Evolutionary conservation across 1,140 invertebrate genomes (phyloP), one percentile per base, ranked within the genome.

Genomic region (Caenorhabditis brenneri): DNA sequence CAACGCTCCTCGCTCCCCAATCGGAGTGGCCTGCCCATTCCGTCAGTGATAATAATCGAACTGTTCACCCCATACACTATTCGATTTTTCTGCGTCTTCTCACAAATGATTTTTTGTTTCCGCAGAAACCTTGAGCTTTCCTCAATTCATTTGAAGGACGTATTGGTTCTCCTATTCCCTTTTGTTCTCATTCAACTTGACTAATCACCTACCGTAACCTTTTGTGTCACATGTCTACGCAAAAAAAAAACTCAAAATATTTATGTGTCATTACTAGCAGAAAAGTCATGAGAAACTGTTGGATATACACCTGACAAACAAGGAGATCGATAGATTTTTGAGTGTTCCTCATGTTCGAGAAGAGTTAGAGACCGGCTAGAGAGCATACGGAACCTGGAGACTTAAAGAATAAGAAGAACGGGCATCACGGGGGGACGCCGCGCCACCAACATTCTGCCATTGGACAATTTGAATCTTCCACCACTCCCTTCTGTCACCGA

Each of bases 241-340:
- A n/a, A n/a, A n/a, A n/a, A n/a, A n/a, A n/a, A n/a, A n/a, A n/a
- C n/a, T n/a, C n/a, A n/a, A n/a, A 65, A 65, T 65, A 39, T 39
- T 65, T 33, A n/a, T 65, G 31, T 65, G 5, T 65, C n/a, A n/a
- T n/a, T n/a, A n/a, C n/a, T n/a, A 65, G 7, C 6, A 7, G 7
- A 65, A 65, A 65, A 65, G 36, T 51, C 49, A 51, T 7, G 19
- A 51, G 49, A 29, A 58, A 58, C 55, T 36, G 31, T 65, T 5
- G 33, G n/a, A 36, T 19, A 36, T 39, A 10, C 53, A 74, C 10
- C 29, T 36, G 36, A 31, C 5, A 46, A 15, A 10, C 19, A 42
- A 42, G 19, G 65, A 74, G 36, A 74, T 74, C 65, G 65, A 74
- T 74, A 22, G 65, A 15, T 24, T 74, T 74, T 65, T 36, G 58